These are phyloP conservation scores for Alectoris magna DNA, from an alignment of 2,797 vertebrate genomes.

Conservation along the genomic window DNA sequence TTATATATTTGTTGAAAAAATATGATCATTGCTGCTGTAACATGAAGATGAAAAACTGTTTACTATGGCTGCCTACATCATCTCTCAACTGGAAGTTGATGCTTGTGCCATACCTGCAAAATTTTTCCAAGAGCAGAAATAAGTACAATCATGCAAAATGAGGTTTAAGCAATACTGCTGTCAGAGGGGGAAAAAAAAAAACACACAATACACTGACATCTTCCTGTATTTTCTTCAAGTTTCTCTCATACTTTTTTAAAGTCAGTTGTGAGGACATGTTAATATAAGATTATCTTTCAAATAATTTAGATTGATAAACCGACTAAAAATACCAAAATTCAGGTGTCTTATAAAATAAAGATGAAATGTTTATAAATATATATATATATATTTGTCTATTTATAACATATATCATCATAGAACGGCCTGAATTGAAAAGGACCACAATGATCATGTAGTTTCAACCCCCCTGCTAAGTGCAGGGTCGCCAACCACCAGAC, in stretches of 20 bases:
- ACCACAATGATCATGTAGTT: no score
- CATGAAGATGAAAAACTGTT: background rate
- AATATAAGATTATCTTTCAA: background rate
- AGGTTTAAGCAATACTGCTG: background rate
- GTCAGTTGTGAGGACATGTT: constrained; percentile 24
- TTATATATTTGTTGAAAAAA: background rate
- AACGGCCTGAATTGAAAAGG: no score
- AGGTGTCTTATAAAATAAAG: background rate
- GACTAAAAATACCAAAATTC: background rate
- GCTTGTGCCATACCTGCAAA: constrained; percentile 27
- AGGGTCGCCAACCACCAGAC: no score
- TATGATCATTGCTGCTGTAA: background rate
- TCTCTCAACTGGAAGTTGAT: background rate
- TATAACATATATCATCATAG: no score
- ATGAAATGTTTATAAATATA: no score
- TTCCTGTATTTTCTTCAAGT: background rate
- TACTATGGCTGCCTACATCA: background rate
- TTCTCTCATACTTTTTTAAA: background rate
- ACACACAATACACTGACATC: background rate
- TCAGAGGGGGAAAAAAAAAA: background rate
- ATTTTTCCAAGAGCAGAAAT: constrained; percentile 12
- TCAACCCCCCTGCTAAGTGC: no score
- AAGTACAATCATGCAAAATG: constrained; percentile 16
- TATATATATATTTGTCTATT: no score
- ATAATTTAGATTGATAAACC: constrained; percentile 22